These are phyloP conservation scores for Lepidochrysops patricia DNA, from an alignment of 2,888 invertebrate genomes.

Conservation along the genomic window DNA sequence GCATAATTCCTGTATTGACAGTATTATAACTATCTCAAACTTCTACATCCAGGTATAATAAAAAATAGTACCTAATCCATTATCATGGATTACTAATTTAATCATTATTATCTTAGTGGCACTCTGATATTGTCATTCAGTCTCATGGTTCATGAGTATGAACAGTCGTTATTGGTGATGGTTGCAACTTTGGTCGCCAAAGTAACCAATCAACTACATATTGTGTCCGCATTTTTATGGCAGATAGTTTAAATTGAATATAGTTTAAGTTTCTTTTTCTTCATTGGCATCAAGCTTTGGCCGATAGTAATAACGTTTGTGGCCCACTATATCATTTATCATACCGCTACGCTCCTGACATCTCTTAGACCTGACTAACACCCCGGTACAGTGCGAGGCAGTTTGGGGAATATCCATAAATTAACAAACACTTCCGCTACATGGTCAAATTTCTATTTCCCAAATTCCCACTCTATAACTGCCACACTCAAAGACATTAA, in stretches of 20 bases:
- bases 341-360: constrained; percentile 67
- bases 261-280: constrained; percentile 22
- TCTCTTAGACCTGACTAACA: constrained; percentile 63
- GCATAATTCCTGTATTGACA: too few species aligned
- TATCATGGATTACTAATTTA: neutral
- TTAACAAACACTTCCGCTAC: neutral
- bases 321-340: constrained; percentile 22
- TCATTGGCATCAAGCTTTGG: constrained; percentile 20
- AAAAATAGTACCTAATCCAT: too few species aligned
- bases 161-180: too few species aligned
- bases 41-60: too few species aligned
- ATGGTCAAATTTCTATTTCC: neutral
- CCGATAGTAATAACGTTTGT: constrained; percentile 9
- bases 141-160: too few species aligned
- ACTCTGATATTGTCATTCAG: too few species aligned
- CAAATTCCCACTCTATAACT: neutral
- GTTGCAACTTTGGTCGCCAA: too few species aligned
- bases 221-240: too few species aligned
- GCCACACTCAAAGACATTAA: too few species aligned
- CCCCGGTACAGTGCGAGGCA: constrained; percentile 70
- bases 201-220: too few species aligned
- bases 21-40: too few species aligned
- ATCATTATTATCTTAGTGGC: too few species aligned
- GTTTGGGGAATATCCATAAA: constrained; percentile 24
- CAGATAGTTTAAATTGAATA: neutral